Base-by-base conservation (phyloP, 2,888 invertebrate genomes). In the Himalopsyche anomala region DNA sequence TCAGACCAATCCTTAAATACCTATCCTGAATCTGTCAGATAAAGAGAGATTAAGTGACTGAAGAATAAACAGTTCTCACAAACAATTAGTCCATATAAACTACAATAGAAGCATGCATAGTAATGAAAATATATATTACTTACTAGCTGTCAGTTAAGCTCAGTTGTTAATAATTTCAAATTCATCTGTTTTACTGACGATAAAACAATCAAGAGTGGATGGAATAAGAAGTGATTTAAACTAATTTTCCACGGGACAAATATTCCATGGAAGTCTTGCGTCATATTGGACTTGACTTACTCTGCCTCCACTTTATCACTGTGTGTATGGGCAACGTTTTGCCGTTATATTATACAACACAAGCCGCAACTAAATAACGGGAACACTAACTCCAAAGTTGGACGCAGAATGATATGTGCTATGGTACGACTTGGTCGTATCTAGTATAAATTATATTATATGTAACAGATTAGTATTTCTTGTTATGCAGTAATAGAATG, bases 331-430 rank as follows among this genome's bases (percentile, higher is more conserved):
- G 28, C 28, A 62, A 3, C n/a, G 62, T 28, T 62, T n/a, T 28
- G 28, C 62, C 62, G 62, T 62, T 62, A 62, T 62, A 62, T 62
- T 62, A 62, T 62, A 62, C 62, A 62, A 62, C 28, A 28, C 62
- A 62, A 62, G 62, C 62, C 62, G 62, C 62, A 62, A 62, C 62
- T 62, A 62, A 62, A 62, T 62, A 62, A 62, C 62, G 62, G 62
- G 62, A 62, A 62, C 19, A 19, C 62, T 62, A 62, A 62, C 62
- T 62, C 62, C 62, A 62, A 62, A 62, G 19, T 62, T 62, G 62
- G 62, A 62, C 8, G 19, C 62, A 62, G 62, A 62, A 62, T 62
- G 62, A 62, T 62, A 62, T 62, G 62, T 62, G 62, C 62, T 62
- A 19, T 62, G 62, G 62, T 62, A 62, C 62, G 62, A 19, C 62